These are phyloP conservation scores for Eumeta japonica DNA, from an alignment of 1,140 invertebrate genomes.

Conservation along the genomic window DNA sequence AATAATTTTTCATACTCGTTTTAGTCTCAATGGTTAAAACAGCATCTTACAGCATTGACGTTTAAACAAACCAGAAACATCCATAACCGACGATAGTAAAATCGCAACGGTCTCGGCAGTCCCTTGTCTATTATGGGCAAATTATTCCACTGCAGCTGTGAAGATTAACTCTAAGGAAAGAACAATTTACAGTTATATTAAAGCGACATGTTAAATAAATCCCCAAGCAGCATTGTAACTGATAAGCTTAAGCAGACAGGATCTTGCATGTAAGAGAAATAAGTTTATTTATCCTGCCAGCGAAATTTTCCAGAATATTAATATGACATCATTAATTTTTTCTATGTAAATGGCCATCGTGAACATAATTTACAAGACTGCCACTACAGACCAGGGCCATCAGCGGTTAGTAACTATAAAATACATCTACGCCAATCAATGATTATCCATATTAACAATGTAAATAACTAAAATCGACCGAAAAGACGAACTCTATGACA, in stretches of 20 bases:
- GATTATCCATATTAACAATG: too few relatives aligned
- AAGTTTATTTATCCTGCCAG: constrained; percentile 42
- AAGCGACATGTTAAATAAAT: too few relatives aligned
- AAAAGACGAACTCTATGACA: too few relatives aligned
- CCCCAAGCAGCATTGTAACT: too few relatives aligned
- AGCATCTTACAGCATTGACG: constrained; percentile 45
- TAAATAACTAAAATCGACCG: too few relatives aligned
- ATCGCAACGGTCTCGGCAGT: constrained; percentile 35
- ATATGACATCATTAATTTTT: too few relatives aligned
- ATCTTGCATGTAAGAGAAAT: constrained; percentile 48
- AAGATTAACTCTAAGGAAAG: constrained; percentile 43
- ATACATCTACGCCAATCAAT: too few relatives aligned
- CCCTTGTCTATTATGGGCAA: constrained; percentile 33
- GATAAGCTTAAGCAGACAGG: constrained; percentile 28
- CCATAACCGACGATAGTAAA: constrained; percentile 22
- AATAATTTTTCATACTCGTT: constrained; percentile 46
- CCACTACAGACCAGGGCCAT: too few relatives aligned
- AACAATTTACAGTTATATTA: constrained; percentile 46
- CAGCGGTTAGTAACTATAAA: too few relatives aligned
- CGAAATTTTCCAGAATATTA: constrained; percentile 46
- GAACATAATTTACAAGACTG: too few relatives aligned
- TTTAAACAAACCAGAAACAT: constrained; percentile 39
- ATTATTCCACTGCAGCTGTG: constrained; percentile 55
- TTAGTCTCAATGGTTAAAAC: constrained; percentile 56
- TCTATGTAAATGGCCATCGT: too few relatives aligned